Evolutionary conservation across 2,113 vertebrate species (phyloP).

Genomic region (Ursus arctos): DNA sequence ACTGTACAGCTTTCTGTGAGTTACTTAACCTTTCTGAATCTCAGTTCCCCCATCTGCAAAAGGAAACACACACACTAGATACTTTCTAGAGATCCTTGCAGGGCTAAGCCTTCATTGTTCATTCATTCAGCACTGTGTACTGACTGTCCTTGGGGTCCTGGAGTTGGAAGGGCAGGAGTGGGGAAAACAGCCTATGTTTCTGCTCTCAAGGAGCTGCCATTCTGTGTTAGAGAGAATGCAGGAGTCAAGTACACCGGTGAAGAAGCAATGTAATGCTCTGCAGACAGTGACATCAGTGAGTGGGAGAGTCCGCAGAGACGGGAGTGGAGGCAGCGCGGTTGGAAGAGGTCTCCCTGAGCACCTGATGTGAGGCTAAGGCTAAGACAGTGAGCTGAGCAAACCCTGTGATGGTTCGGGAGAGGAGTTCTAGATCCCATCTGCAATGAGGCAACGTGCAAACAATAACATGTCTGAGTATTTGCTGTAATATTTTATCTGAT

Average conservation of each 20-base stretch:
- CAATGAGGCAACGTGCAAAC: neutral
- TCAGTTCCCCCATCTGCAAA: neutral
- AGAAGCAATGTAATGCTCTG: neutral
- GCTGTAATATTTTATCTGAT: neutral
- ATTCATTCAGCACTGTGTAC: neutral
- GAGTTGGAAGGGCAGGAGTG: neutral
- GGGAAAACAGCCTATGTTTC: neutral
- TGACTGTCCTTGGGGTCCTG: neutral
- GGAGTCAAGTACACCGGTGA: neutral
- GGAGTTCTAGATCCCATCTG: neutral
- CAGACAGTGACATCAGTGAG: neutral
- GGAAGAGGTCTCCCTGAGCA: neutral
- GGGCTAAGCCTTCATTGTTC: neutral
- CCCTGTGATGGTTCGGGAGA: neutral
- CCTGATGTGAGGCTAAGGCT: neutral
- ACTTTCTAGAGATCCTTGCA: neutral
- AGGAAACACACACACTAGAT: neutral
- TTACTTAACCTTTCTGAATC: slow-evolving; percentile 7
- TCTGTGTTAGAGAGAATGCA: neutral
- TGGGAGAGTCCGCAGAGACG: neutral
- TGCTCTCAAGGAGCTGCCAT: neutral
- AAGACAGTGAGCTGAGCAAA: neutral
- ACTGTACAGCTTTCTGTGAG: neutral
- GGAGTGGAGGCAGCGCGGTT: neutral
- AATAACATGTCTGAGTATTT: neutral